These are phyloP conservation scores for Anoplius nigerrimus DNA, from an alignment of 2,888 invertebrate species.

Conservation along the genomic window DNA sequence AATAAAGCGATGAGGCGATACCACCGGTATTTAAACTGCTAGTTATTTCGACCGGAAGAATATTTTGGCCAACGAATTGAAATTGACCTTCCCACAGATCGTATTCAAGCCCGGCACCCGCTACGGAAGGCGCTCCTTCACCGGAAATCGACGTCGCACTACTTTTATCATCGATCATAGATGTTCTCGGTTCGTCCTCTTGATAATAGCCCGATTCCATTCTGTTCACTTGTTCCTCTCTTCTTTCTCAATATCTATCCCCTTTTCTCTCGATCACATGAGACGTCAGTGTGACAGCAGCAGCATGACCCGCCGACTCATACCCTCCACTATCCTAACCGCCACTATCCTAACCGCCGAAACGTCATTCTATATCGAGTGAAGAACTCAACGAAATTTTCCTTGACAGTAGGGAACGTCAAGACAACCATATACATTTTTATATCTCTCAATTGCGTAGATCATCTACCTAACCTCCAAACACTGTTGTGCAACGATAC, in stretches of 20 bases:
- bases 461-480: constrained; percentile 46
- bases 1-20: not conserved
- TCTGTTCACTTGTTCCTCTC: constrained; percentile 1
- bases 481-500: not conserved
- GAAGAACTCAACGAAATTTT: too few species aligned
- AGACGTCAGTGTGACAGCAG: constrained; percentile 1
- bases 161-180: constrained; percentile 37
- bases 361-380: too few species aligned
- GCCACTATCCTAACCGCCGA: too few species aligned
- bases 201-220: constrained; percentile 50
- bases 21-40: not conserved
- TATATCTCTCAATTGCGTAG: too few species aligned
- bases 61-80: constrained; percentile 82
- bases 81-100: constrained; percentile 94
- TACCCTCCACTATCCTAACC: not conserved
- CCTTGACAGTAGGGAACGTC: too few species aligned
- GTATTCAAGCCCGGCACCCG: constrained; percentile 83
- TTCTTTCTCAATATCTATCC: not conserved
- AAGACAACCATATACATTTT: too few species aligned
- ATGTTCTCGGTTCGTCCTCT: constrained; percentile 30
- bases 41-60: too few species aligned
- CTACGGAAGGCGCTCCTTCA: constrained; percentile 42
- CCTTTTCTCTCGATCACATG: not conserved
- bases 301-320: too few species aligned
- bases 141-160: constrained; percentile 40